These are phyloP conservation scores for Toxotes jaculatrix DNA, from an alignment of 2,113 vertebrate species.

Conservation along the genomic window DNA sequence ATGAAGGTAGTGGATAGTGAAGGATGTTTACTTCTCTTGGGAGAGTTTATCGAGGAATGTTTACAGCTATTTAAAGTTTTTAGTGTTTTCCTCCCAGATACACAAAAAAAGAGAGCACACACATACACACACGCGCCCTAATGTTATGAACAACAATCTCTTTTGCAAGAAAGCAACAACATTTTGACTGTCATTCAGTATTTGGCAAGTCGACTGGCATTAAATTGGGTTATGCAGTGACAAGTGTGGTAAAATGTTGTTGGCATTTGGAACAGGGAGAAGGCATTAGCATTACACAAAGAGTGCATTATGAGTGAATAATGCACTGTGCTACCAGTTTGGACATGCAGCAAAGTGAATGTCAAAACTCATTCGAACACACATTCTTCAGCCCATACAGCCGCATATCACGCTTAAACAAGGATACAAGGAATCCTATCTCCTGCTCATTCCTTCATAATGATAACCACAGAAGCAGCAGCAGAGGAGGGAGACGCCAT, in stretches of 20 bases:
- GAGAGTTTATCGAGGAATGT: conserved; percentile 2
- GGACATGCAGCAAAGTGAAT: conserved; percentile 93
- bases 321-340: conserved; percentile 89
- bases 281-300: conserved; percentile 89
- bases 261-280: conserved; percentile 73
- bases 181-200: conserved; percentile 54
- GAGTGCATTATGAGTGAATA: conserved; percentile 91
- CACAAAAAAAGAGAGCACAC: neutral
- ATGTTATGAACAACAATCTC: conserved; percentile 27
- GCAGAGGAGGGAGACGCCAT: conserved; percentile 39
- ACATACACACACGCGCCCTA: neutral
- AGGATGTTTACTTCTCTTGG: conserved; percentile 8
- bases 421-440: conserved; percentile 76
- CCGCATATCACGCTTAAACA: conserved; percentile 88
- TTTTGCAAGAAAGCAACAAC: conserved; percentile 45
- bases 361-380: conserved; percentile 91
- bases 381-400: conserved; percentile 91
- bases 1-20: neutral
- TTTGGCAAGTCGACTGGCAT: conserved; percentile 50
- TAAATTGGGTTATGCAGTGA: conserved; percentile 72
- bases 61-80: conserved; percentile 9
- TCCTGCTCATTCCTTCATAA: conserved; percentile 63
- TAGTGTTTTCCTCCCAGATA: neutral
- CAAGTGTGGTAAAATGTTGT: conserved; percentile 71
- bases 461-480: conserved; percentile 42